Evolutionary conservation across 2,113 vertebrate species (phyloP).

Genomic region (Casuarius casuarius): DNA sequence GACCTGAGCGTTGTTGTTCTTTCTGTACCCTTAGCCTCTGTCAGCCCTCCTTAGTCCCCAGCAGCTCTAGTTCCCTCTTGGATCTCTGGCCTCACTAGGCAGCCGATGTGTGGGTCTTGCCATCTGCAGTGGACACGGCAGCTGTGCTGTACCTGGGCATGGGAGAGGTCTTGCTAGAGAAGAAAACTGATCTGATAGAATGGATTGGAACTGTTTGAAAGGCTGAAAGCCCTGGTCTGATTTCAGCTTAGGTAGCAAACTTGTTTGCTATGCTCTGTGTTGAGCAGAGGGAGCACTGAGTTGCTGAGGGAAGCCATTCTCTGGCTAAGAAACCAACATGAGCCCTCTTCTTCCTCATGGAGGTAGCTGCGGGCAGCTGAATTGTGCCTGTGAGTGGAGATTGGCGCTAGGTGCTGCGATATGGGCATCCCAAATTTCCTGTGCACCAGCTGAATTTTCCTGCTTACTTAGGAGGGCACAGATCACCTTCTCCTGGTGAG

Average conservation of each 20-base stretch:
- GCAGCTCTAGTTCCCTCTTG: neutral
- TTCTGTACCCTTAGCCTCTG: neutral
- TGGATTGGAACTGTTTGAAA: neutral
- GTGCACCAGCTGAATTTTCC: neutral
- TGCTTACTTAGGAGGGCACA: neutral
- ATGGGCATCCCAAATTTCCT: neutral
- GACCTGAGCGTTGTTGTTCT: neutral
- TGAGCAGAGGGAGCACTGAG: neutral
- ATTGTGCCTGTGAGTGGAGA: neutral
- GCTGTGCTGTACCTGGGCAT: fast-evolving
- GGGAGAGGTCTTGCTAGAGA: neutral
- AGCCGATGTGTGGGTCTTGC: neutral
- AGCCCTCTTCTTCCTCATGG: neutral
- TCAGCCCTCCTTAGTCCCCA: neutral
- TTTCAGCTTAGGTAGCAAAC: neutral
- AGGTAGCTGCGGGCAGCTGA: neutral
- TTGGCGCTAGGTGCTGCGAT: neutral
- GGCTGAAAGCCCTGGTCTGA: neutral
- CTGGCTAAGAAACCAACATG: neutral
- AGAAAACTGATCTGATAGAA: neutral
- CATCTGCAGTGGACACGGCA: neutral
- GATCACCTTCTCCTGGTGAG: neutral
- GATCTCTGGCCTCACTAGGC: neutral
- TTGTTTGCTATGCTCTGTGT: neutral
- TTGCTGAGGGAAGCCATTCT: neutral